Evolutionary conservation across 2,113 vertebrate species (phyloP), one percentile per base, ranked within the genome.

Genomic region (Romanogobio albipinnatus): DNA sequence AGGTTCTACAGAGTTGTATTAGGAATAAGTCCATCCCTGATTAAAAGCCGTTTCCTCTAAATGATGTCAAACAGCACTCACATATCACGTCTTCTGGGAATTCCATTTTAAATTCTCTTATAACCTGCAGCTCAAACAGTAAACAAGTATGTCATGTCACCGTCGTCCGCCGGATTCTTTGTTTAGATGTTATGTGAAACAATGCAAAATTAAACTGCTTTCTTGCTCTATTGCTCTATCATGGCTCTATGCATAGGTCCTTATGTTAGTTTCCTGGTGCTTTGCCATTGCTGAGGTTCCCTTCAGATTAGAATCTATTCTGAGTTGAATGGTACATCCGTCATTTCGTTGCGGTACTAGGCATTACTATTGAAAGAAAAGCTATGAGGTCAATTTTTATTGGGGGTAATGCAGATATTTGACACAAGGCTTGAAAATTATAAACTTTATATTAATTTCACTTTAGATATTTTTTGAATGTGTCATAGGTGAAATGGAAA

Each of bases 401-500:
- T 58, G 53, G 3, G 4, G 17, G 10, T 76, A 58, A 58, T 58
- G 29, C 9, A 1, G 29, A 56, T 39, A 39, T 39, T 58, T 77
- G 26, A 6, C 4, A 22, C 1, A 22, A 17, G 74, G 51, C 26
- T 17, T 51, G 49, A 36, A 71, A 49, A 26, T 26, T 0, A 45
- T 74, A 24, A 9, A 26, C 24, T 49, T 51, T 51, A 15, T 17
- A 51, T 75, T 14, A 26, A 49, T 47, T 47, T 49, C n/a, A 17
- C 24, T 53, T n/a, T 17, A 22, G 5, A 24, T 29, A 77, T 29
- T 45, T 85, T 56, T 36, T 22, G 61, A 43, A 36, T 73, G 39
- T 64, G 86, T 83, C 73, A 56, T 49, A 53, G 59, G 58, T 51
- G 49, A 77, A 64, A 43, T 82, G 58, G 29, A 73, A 43, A 56